Percentiles rank a stretch among this genome's conserved stretches.
phyloP scores from a whole-genome alignment of 2,113 vertebrate species.

The Actenoides hombroni region DNA sequence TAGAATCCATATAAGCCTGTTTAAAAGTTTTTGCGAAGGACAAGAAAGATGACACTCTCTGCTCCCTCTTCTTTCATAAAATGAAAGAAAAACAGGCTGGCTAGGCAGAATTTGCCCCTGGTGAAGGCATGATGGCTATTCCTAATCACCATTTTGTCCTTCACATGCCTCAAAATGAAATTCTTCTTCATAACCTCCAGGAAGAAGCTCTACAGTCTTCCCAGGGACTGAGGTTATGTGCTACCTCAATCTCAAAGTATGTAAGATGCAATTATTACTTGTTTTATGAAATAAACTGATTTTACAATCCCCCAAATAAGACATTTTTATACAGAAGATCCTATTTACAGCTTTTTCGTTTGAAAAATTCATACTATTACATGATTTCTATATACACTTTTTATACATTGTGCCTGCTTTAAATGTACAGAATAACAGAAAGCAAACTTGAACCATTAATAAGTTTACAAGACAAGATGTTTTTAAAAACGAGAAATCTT shows the following conservation, averaged over 20 bases:
- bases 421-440: background rate
- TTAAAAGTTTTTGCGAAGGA: background rate
- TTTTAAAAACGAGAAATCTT: background rate
- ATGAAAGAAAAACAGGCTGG: background rate
- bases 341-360: background rate
- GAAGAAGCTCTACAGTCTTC: background rate
- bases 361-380: background rate
- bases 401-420: constrained; percentile 7
- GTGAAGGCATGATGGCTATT: background rate
- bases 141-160: background rate
- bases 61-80: background rate
- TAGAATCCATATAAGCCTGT: background rate
- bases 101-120: background rate
- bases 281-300: background rate
- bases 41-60: background rate
- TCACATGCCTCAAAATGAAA: background rate
- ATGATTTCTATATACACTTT: constrained; percentile 4
- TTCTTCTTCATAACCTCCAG: background rate
- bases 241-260: background rate
- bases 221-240: accelerated
- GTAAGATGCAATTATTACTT: background rate
- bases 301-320: background rate
- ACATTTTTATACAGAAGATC: background rate
- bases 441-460: background rate
- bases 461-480: background rate